Percentiles rank a stretch among this genome's conserved stretches.
Evolutionary conservation across 2,888 invertebrate species (phyloP).

Genomic region (Thera britannica): DNA sequence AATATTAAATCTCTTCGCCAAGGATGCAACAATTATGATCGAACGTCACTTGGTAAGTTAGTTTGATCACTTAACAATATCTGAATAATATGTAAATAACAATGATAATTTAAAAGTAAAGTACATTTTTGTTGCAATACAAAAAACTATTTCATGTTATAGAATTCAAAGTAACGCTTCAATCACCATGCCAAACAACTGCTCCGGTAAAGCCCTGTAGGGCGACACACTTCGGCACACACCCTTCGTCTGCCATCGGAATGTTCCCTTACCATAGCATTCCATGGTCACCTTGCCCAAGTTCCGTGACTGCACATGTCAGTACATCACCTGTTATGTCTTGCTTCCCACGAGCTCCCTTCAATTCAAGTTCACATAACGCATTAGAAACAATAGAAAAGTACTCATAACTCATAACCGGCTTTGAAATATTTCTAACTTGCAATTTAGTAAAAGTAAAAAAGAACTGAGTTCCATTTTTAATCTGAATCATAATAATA

Average conservation of each 20-base stretch:
- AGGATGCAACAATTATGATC: too few relatives aligned
- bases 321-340: slow-evolving; percentile 73
- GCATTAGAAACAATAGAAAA: neutral
- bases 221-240: slow-evolving; percentile 70
- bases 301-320: slow-evolving; percentile 74
- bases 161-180: slow-evolving; percentile 20
- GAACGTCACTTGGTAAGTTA: too few relatives aligned
- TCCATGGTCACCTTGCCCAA: slow-evolving; percentile 52
- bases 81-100: too few relatives aligned
- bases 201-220: slow-evolving; percentile 33
- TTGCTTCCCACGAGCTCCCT: slow-evolving; percentile 66
- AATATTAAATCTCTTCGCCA: too few relatives aligned
- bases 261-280: slow-evolving; percentile 44
- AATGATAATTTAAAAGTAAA: too few relatives aligned
- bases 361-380: slow-evolving; percentile 13
- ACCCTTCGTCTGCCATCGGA: slow-evolving; percentile 62
- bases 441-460: neutral
- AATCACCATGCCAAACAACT: slow-evolving; percentile 25
- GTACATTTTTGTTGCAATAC: too few relatives aligned
- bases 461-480: too few relatives aligned
- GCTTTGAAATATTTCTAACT: too few relatives aligned
- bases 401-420: too few relatives aligned
- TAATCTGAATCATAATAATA: neutral
- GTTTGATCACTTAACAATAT: too few relatives aligned
- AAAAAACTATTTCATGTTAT: slow-evolving; percentile 1